Percentiles rank a stretch among this genome's conserved stretches.
Conservation (phyloP, 2,113 vertebrate species). For the Oriolus oriolus region DNA sequence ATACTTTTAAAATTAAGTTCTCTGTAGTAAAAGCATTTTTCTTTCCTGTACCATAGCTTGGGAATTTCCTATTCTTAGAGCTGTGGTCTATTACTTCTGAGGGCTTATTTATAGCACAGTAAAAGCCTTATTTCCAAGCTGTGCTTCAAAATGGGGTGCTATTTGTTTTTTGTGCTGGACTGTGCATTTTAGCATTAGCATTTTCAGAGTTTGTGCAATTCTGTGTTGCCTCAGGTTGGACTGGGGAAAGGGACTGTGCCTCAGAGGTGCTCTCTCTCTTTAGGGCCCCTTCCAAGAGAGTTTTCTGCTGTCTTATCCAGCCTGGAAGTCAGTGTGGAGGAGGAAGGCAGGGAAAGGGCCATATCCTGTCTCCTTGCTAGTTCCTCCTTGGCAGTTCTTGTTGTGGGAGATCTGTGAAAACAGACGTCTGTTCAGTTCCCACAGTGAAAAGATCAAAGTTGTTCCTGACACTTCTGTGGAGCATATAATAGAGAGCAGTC, state of each 20-base stretch:
- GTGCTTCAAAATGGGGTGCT: neutral
- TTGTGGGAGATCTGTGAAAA: neutral
- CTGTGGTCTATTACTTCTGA: neutral
- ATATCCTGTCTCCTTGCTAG: neutral
- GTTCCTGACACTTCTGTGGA: neutral
- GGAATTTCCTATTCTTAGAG: neutral
- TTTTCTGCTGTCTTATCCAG: conserved; percentile 1
- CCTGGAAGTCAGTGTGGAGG: conserved; percentile 1
- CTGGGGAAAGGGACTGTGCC: neutral
- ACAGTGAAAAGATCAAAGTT: neutral
- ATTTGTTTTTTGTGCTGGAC: neutral
- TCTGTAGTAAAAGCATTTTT: conserved; percentile 1
- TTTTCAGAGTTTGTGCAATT: neutral
- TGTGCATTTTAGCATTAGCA: neutral
- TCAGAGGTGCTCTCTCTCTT: neutral
- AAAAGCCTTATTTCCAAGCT: conserved; percentile 20
- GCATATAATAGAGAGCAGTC: neutral
- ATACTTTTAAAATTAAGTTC: neutral
- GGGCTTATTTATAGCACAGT: conserved; percentile 4
- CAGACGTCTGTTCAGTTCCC: neutral
- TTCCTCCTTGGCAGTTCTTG: neutral
- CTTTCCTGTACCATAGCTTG: neutral
- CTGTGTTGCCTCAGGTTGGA: neutral
- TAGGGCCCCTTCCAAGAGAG: neutral
- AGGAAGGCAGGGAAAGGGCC: conserved; percentile 19